Base-by-base conservation (phyloP, 2,113 vertebrate species). In the Potamarius usumacintae region DNA sequence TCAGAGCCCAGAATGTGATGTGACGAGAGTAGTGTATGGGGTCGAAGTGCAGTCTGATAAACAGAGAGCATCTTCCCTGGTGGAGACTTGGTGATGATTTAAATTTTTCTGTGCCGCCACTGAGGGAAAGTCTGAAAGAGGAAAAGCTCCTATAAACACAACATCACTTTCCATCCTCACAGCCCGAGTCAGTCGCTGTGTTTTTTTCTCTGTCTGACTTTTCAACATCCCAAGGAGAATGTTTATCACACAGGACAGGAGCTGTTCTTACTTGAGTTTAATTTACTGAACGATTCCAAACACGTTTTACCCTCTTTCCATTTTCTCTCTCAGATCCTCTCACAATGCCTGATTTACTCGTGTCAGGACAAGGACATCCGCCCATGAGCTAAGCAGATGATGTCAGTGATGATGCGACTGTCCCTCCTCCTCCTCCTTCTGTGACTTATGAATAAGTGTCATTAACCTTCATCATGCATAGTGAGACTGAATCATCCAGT, bases 351-450 rank as follows among this genome's bases (percentile, higher is more conserved):
- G 94, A 95, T 95, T 95, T 94, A 96, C 92, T 94, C 91, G 90
- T 93, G 93, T 94, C 94, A 94, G 87, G 94, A 96, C 94, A 95
- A 96, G 95, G 94, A 96, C 95, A 93, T 94, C 90, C 92, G 93
- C 92, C 94, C 91, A 93, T 93, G 95, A 94, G 93, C 88, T 85
- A 93, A 92, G 91, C 80, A 85, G 86, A 94, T 95, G 94, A 95
- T 93, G 94, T 93, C 93, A 60, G n/a, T 58, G 78, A 80, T 80
- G 92, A 91, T 79, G 91, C 84, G 67, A 8, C 83, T 85, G 62
- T 90, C 91, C 90, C 89, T 91, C 90, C 91, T 53, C 71, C 18
- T 22, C 72, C 72, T 48, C 27, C 42, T 76, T 11, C 74, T 78
- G 91, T 91, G 92, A 92, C 94, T 92, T 91, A 91, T 93, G 94